These are phyloP conservation scores for Amblyopsis rosae DNA, from an alignment of 2,113 vertebrate species.

Conservation along the genomic window DNA sequence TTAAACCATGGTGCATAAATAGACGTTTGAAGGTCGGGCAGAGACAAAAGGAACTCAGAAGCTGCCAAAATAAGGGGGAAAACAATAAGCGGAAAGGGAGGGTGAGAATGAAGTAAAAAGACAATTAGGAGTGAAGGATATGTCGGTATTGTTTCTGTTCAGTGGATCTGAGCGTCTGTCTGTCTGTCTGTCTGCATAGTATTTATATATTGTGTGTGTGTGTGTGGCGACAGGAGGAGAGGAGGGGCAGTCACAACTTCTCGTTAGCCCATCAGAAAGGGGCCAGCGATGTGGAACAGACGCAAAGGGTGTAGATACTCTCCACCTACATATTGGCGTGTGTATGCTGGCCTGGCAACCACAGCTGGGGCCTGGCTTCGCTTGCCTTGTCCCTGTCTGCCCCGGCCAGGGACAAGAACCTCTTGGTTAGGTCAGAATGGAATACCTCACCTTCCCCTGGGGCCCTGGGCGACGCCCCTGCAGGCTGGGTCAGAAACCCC, in stretches of 20 bases:
- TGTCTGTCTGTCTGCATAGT: not conserved
- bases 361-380: slow-evolving; percentile 50
- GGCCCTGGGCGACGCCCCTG: slow-evolving; percentile 12
- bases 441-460: slow-evolving; percentile 31
- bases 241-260: slow-evolving; percentile 26
- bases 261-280: slow-evolving; percentile 58
- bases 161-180: slow-evolving; percentile 2
- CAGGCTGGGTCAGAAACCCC: slow-evolving; percentile 1
- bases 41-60: slow-evolving; percentile 67
- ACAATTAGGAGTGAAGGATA: slow-evolving; percentile 40
- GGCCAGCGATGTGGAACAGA: slow-evolving; percentile 63
- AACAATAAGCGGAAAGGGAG: not conserved
- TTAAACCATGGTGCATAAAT: slow-evolving; percentile 68
- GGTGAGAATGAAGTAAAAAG: slow-evolving; percentile 11
- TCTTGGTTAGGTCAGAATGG: slow-evolving; percentile 40
- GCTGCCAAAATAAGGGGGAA: slow-evolving; percentile 1
- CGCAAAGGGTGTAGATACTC: slow-evolving; percentile 26
- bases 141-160: not conserved
- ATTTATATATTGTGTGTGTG: slow-evolving; percentile 16
- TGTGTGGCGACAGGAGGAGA: slow-evolving; percentile 6
- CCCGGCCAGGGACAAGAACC: slow-evolving; percentile 45
- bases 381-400: slow-evolving; percentile 1
- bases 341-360: slow-evolving; percentile 58
- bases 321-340: slow-evolving; percentile 62
- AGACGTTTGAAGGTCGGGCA: slow-evolving; percentile 66